Conservation (phyloP, 2,888 invertebrate species). For the Polylopha cassiicola region DNA sequence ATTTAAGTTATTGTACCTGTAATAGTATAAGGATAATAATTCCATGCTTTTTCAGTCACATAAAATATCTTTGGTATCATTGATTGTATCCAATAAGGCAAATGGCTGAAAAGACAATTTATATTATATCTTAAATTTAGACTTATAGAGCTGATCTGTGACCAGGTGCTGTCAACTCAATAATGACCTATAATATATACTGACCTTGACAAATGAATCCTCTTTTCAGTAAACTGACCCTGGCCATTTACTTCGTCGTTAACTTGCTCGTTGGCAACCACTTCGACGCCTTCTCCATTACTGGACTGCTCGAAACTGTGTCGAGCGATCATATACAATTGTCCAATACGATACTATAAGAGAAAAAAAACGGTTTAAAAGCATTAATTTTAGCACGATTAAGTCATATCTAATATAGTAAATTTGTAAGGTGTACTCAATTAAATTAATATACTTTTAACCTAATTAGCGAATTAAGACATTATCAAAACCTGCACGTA, state of each 20-base stretch:
- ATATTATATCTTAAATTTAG: neutral
- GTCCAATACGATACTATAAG: conserved; percentile 90
- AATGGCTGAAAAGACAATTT: conserved; percentile 79
- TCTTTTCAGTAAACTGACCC: conserved; percentile 93
- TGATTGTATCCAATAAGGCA: conserved; percentile 93
- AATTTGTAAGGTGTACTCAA: too few species aligned
- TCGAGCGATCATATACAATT: conserved; percentile 95
- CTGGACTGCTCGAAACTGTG: conserved; percentile 95
- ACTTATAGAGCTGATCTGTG: too few species aligned
- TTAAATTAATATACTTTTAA: too few species aligned
- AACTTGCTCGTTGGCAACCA: conserved; percentile 88
- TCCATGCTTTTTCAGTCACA: conserved; percentile 96
- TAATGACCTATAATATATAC: neutral
- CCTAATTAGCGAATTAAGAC: too few species aligned
- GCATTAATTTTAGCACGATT: too few species aligned
- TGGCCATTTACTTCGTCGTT: conserved; percentile 87
- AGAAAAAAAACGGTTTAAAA: conserved; percentile 16
- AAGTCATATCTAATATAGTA: too few species aligned
- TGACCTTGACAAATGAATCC: conserved; percentile 93
- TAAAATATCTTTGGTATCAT: conserved; percentile 94
- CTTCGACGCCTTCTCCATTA: conserved; percentile 94
- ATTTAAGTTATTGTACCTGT: conserved; percentile 77
- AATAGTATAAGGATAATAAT: conserved; percentile 93
- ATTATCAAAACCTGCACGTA: too few species aligned
- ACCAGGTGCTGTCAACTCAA: too few species aligned